Evolutionary conservation across 2,113 vertebrate species (phyloP), one percentile per base, ranked within the genome.

Genomic region (Zeus faber): DNA sequence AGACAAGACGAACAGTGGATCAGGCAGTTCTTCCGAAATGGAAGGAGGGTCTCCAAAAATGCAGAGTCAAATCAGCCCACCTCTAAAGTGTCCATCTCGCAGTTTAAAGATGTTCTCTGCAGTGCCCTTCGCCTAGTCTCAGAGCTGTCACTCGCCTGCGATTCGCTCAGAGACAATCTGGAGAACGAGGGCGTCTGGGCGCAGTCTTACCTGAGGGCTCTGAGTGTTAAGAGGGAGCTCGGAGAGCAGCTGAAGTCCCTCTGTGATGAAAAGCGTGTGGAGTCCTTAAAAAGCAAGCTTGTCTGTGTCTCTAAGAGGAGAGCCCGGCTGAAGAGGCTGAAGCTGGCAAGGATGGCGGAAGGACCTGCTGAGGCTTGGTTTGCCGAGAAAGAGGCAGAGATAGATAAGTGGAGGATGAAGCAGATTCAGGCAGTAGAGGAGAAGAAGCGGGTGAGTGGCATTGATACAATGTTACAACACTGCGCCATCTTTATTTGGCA

Each of bases 371-470:
- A 79, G 52, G 86, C 83, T 0, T 81, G 76, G 5, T 71, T 83
- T 0, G 80, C 82, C 0, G 88, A 93, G 50, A 87, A 85, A 2
- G 92, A 95, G 56, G 92, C 90, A 1, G 87, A 65, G 23, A 92
- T 93, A 21, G 92, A 97, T 47, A 86, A 77, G 41, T 96, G 94
- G 94, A 88, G 92, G 52, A 85, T 89, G 61, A 90, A 92, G 59
- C 69, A 90, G 21, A 85, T 96, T 31, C 94, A 88, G 43, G 69
- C 91, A 57, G 93, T 89, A 43, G 92, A 96, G 71, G 95, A 98
- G 65, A 95, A 89, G 81, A 94, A 92, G 70, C 82, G 90, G 92
- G 95, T 96, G 66, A 69, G 59, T 40, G 2, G 9, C 31, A 8
- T 9, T 21, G 9, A 44, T 5, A 4, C 27, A 5, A 4, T 29